These are phyloP conservation scores for Morus bassanus DNA, from an alignment of 2,797 vertebrate genomes.

Conservation along the genomic window DNA sequence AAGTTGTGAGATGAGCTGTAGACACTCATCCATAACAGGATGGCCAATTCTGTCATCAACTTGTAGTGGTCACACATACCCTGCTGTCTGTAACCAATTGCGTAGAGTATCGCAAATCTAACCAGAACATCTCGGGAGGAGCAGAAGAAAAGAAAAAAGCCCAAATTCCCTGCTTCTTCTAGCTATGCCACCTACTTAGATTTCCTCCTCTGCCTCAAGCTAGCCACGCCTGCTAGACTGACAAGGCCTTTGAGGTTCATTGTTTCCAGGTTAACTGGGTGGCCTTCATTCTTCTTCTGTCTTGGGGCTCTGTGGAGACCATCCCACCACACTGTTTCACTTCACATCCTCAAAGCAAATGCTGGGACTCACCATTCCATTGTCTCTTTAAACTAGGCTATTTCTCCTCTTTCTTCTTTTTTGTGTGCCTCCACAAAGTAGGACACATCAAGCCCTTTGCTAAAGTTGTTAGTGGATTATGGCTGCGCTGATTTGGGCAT, in stretches of 20 bases:
- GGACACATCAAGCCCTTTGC: not conserved
- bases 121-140: not conserved
- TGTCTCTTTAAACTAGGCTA: slow-evolving; percentile 3
- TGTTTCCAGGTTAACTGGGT: slow-evolving; percentile 66
- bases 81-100: not conserved
- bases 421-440: not conserved
- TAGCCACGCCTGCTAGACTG: not conserved
- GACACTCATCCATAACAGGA: not conserved
- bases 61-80: not conserved
- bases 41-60: not conserved
- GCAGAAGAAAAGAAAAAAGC: slow-evolving; percentile 2
- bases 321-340: slow-evolving; percentile 39
- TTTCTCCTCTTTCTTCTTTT: not conserved
- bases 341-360: slow-evolving; percentile 51
- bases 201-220: slow-evolving; percentile 40
- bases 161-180: not conserved
- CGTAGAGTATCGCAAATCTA: slow-evolving; percentile 13
- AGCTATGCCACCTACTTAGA: slow-evolving; percentile 58
- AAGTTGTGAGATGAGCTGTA: not conserved
- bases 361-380: slow-evolving; percentile 27
- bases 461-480: not conserved
- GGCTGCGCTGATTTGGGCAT: not conserved
- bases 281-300: slow-evolving; percentile 40
- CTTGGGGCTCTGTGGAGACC: slow-evolving; percentile 8
- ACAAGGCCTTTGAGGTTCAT: slow-evolving; percentile 46